Percentiles rank a stretch among this genome's conserved stretches.
phyloP scores from a whole-genome alignment of 2,797 vertebrate species.

The Lacerta bilineata region DNA sequence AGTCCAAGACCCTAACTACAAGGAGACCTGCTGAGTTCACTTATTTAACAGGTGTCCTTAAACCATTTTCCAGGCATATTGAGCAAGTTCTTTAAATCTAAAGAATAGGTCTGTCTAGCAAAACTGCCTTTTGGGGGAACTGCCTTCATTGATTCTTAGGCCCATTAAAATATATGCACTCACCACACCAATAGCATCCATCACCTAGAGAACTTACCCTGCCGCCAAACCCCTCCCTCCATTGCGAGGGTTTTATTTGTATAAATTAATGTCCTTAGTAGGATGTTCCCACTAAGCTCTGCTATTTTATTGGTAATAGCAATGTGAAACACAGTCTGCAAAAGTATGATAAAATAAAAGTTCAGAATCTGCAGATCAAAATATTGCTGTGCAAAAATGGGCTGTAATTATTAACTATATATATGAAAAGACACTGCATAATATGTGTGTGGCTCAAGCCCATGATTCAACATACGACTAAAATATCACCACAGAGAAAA shows the following conservation, averaged over 20 bases:
- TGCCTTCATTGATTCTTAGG: neutral
- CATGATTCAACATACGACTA: neutral
- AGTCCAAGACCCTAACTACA: neutral
- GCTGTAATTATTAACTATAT: neutral
- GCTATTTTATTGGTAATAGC: neutral
- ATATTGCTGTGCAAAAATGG: neutral
- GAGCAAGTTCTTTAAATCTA: neutral
- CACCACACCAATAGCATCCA: neutral
- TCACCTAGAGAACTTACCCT: neutral
- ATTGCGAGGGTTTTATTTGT: neutral
- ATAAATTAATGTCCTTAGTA: too few species aligned
- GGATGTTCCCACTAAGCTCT: neutral
- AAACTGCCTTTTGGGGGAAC: neutral
- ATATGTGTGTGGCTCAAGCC: slow-evolving; percentile 12
- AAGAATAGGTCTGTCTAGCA: neutral
- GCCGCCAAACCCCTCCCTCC: neutral
- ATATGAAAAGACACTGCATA: neutral
- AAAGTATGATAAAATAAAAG: neutral
- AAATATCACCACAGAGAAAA: slow-evolving; percentile 26
- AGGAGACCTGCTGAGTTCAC: neutral
- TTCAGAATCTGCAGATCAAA: neutral
- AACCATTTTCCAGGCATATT: neutral
- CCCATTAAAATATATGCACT: neutral
- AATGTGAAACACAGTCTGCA: neutral
- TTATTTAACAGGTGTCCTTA: neutral